Conservation (phyloP, 2,797 vertebrate species). For the Dryobates pubescens region DNA sequence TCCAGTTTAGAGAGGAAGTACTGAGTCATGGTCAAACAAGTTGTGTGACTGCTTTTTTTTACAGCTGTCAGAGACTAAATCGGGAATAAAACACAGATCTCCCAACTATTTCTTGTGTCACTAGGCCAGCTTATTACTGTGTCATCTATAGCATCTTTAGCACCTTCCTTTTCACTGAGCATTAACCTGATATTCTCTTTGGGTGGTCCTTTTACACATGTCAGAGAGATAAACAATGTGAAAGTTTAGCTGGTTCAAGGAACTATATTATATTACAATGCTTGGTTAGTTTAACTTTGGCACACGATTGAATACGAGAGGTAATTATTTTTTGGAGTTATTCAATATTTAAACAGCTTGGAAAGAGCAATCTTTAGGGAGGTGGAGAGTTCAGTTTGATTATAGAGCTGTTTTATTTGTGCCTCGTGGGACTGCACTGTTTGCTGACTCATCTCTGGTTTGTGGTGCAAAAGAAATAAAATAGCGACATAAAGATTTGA, state of each 20-base stretch:
- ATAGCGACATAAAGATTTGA: background rate
- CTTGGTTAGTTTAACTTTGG: slow-evolving; percentile 49
- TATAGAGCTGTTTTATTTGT: slow-evolving; percentile 1
- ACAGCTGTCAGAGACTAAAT: background rate
- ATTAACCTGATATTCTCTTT: background rate
- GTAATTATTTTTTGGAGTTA: slow-evolving; percentile 20
- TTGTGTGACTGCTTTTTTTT: background rate
- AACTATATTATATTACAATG: slow-evolving; percentile 21
- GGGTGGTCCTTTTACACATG: slow-evolving; percentile 51
- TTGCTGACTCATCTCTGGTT: slow-evolving; percentile 5
- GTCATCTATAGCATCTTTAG: background rate
- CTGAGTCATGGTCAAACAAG: background rate
- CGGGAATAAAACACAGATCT: background rate
- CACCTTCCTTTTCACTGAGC: background rate
- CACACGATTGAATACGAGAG: background rate
- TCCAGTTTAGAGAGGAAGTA: background rate
- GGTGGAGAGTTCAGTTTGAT: background rate
- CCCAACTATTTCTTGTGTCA: background rate
- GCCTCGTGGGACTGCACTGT: background rate
- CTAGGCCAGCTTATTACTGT: background rate
- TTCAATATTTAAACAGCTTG: slow-evolving; percentile 52
- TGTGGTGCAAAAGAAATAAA: background rate
- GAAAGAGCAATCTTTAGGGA: slow-evolving; percentile 21
- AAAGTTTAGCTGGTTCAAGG: slow-evolving; percentile 21
- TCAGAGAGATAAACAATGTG: background rate